These are phyloP conservation scores for Agrochola lychnidis DNA, from an alignment of 2,888 invertebrate genomes.

Conservation along the genomic window DNA sequence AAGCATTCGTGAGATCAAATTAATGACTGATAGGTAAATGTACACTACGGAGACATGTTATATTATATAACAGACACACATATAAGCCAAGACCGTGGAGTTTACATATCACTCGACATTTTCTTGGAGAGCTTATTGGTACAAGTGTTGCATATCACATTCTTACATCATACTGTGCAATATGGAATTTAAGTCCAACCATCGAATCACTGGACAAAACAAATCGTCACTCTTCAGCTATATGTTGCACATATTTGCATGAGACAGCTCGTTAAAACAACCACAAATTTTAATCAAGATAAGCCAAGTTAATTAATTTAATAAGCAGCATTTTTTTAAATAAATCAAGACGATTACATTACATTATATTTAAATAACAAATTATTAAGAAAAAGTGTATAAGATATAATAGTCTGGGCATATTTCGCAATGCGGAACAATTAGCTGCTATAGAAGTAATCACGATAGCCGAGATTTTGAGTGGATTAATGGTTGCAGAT, in stretches of 20 bases:
- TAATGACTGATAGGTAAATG: conserved; percentile 27
- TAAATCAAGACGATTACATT: conserved; percentile 8
- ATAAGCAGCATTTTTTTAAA: conserved; percentile 2
- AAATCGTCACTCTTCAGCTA: background rate
- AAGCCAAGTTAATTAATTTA: conserved; percentile 10
- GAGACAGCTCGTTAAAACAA: conserved; percentile 17
- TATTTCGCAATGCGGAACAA: conserved; percentile 55
- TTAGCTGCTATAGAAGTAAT: conserved; percentile 34
- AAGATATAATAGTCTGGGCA: background rate
- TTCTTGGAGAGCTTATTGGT: conserved; percentile 46
- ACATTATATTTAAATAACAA: conserved; percentile 16
- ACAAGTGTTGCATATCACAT: conserved; percentile 41
- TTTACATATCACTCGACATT: conserved; percentile 63
- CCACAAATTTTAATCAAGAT: conserved; percentile 17
- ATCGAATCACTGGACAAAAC: background rate
- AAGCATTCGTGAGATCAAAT: conserved; percentile 22
- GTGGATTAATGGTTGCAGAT: conserved; percentile 28
- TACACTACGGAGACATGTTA: conserved; percentile 21
- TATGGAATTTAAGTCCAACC: conserved; percentile 17
- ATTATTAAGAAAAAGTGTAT: conserved; percentile 27
- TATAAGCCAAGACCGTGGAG: conserved; percentile 26
- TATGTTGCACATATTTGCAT: conserved; percentile 10
- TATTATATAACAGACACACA: conserved; percentile 47
- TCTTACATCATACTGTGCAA: conserved; percentile 41
- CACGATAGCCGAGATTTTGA: conserved; percentile 28